Evolutionary conservation across 2,113 vertebrate species (phyloP).

Genomic region (Gadus macrocephalus): DNA sequence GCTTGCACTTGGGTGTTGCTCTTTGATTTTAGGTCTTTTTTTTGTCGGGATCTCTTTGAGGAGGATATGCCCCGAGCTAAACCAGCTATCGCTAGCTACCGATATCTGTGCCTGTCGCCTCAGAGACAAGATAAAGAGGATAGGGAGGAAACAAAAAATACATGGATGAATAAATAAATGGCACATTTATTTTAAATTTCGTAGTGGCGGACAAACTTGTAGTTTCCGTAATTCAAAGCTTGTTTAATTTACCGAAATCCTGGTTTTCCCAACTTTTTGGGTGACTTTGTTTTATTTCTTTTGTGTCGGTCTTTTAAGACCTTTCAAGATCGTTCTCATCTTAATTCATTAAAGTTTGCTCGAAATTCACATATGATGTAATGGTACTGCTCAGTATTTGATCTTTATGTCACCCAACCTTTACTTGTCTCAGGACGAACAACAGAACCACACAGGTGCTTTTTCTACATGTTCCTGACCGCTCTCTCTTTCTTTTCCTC

Average conservation of each 20-base stretch:
- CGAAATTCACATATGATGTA: no score
- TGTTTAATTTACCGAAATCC: no score
- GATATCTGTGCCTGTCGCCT: neutral
- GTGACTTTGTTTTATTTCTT: no score
- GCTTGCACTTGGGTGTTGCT: conserved; percentile 50
- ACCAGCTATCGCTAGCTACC: neutral
- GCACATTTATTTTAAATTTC: no score
- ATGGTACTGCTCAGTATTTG: neutral
- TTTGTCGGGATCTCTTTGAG: conserved; percentile 32
- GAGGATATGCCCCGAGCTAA: conserved; percentile 9
- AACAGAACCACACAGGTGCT: neutral
- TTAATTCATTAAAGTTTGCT: no score
- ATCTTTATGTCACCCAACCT: conserved; percentile 31
- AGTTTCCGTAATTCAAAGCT: no score
- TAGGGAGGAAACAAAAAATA: no score
- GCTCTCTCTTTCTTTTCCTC: conserved; percentile 10
- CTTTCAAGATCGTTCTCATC: no score
- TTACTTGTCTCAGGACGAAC: conserved; percentile 5
- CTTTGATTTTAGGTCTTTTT: conserved; percentile 40
- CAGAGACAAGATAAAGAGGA: neutral
- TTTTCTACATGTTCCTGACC: conserved; percentile 8
- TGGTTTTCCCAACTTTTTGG: no score
- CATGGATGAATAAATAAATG: no score
- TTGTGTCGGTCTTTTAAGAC: no score
- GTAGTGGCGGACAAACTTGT: no score